Conservation (phyloP, 2,888 invertebrate species). For the Lasioglossum malachurum region DNA sequence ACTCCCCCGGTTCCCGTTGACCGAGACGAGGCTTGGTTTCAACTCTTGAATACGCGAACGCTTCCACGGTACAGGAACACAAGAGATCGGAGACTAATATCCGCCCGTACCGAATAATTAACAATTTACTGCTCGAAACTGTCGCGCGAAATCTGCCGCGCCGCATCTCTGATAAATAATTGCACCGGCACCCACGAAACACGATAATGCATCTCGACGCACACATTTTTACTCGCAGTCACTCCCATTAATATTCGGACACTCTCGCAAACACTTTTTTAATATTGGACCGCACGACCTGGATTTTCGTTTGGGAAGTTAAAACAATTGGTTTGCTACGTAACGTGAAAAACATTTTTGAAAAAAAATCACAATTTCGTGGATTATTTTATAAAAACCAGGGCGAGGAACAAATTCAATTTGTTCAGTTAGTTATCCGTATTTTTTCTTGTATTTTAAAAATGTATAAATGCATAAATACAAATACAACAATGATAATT, state of each 20-base stretch:
- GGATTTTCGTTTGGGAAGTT: too few species aligned
- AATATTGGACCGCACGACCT: too few species aligned
- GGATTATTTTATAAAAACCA: not conserved
- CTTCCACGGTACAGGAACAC: not conserved
- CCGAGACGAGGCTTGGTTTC: not conserved
- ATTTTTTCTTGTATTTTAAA: not conserved
- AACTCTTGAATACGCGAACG: not conserved
- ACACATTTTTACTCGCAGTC: not conserved
- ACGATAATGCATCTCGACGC: not conserved
- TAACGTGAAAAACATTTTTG: too few species aligned
- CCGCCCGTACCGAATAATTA: conserved; percentile 21
- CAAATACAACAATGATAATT: too few species aligned
- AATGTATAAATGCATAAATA: too few species aligned
- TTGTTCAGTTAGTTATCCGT: not conserved
- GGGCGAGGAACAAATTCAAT: not conserved
- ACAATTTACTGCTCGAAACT: not conserved
- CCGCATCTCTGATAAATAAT: not conserved
- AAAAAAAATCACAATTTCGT: not conserved
- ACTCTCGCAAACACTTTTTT: too few species aligned
- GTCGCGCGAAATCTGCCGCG: not conserved
- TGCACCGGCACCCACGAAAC: not conserved
- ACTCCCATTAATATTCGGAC: too few species aligned
- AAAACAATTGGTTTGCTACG: too few species aligned
- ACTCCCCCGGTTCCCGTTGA: conserved; percentile 5
- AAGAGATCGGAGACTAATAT: not conserved